Evolutionary conservation across 2,113 vertebrate genomes (phyloP), one percentile per base, ranked within the genome.

Genomic region (Lonchura striata): DNA sequence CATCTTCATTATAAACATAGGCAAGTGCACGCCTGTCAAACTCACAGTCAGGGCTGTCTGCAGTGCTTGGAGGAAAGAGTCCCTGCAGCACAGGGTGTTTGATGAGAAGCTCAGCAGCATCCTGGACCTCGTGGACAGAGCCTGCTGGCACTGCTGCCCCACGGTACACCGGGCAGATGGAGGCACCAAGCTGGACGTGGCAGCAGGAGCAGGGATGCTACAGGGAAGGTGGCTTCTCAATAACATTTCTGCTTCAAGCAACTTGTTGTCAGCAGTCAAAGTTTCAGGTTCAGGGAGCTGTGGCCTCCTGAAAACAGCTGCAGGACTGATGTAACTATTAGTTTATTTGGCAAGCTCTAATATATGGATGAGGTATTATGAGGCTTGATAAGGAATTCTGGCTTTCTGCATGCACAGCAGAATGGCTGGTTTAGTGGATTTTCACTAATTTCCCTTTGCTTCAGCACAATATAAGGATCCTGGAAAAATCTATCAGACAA

Each of bases 231-330:
- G 78, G 88, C 90, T 97, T 97, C 96, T 96, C 96, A 95, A 90
- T 96, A 98, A 97, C 94, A 87, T 87, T 85, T 75, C 92, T 95
- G 94, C 96, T 98, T 96, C 94, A 90, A 98, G 97, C 94, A 93
- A 97, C 94, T 97, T 90, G 82, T 95, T 97, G 92, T 97, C 97
- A 97, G 97, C 92, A 97, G 93, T 96, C 90, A 94, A 95, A 97
- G 83, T 96, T 97, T 97, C 96, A 95, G 95, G 96, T 97, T 96
- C 96, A 94, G 35, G 78, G 91, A 97, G 80, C 95, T 93, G 83
- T 83, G 84, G 96, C 92, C 96, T 98, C 94, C 96, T 96, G 91
- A 92, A 97, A 97, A 97, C 91, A 96, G 97, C 97, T 97, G 89
- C 91, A 97, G 93, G 94, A 96, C 84, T 96, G 94, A 90, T 41